Evolutionary conservation across 1,140 invertebrate genomes (phyloP).

Genomic region (Charaxes varanes): DNA sequence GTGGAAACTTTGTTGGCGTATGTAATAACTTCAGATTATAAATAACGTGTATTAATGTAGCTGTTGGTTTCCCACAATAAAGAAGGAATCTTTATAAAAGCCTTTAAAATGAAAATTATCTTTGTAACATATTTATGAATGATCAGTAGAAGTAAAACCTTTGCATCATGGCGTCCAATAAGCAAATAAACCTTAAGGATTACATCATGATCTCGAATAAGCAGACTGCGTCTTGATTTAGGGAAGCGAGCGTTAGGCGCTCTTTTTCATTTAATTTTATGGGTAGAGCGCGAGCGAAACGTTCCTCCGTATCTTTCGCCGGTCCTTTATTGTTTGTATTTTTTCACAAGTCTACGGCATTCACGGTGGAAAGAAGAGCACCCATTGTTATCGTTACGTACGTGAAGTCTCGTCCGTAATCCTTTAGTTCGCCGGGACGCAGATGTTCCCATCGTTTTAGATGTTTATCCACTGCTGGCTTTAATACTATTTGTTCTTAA

Average conservation of each 20-base stretch:
- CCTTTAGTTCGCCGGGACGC: conserved; percentile 24
- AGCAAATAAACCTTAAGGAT: no score
- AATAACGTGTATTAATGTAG: no score
- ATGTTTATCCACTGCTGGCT: conserved; percentile 20
- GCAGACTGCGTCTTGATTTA: conserved; percentile 28
- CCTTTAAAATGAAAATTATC: no score
- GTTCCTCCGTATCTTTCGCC: conserved; percentile 27
- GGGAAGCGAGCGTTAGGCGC: conserved; percentile 14
- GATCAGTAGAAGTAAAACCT: no score
- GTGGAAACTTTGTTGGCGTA: no score
- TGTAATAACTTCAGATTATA: no score
- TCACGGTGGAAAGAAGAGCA: conserved; percentile 26
- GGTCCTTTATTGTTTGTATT: conserved; percentile 34
- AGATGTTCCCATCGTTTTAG: conserved; percentile 26
- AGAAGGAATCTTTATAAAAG: no score
- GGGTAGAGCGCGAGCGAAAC: conserved; percentile 25
- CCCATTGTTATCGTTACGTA: conserved; percentile 28
- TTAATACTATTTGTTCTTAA: conserved; percentile 21
- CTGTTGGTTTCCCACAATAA: no score
- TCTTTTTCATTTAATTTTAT: conserved; percentile 40
- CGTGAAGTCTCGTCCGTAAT: conserved; percentile 26
- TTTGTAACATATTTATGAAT: no score
- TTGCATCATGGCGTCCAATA: no score
- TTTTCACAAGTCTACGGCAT: conserved; percentile 30
- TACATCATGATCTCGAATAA: conserved; percentile 31